These are phyloP conservation scores for Xenentodon cancila DNA, from an alignment of 2,797 vertebrate species.

Conservation along the genomic window DNA sequence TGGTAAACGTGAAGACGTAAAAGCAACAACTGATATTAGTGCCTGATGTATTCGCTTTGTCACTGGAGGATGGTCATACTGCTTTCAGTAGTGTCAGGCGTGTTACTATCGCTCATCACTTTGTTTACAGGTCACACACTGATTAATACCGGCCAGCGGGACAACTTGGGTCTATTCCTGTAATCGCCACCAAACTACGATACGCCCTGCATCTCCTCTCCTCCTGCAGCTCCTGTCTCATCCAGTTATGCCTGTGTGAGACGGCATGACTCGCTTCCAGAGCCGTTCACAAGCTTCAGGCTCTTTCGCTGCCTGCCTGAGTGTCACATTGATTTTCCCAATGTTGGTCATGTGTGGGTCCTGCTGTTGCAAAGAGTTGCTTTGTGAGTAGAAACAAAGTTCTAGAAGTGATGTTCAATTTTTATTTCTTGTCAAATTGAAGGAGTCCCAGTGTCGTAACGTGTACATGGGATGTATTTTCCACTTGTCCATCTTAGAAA, in stretches of 20 bases:
- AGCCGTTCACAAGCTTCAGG: slow-evolving; percentile 54
- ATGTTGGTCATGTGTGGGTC: slow-evolving; percentile 63
- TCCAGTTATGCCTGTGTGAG: slow-evolving; percentile 20
- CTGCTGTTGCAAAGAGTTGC: slow-evolving; percentile 40
- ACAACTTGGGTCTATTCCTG: slow-evolving; percentile 15
- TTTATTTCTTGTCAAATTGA: slow-evolving; percentile 3
- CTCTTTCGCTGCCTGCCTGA: slow-evolving; percentile 45
- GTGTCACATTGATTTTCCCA: slow-evolving; percentile 73
- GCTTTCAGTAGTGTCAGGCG: not conserved
- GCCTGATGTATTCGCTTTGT: not conserved
- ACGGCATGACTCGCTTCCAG: slow-evolving; percentile 60
- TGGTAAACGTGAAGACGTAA: not conserved
- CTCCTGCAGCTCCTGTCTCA: slow-evolving; percentile 27
- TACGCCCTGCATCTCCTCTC: slow-evolving; percentile 8
- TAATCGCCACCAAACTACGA: slow-evolving; percentile 5
- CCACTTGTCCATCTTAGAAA: not conserved
- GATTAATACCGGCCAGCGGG: slow-evolving; percentile 22
- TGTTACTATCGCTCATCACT: not conserved
- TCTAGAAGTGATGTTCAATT: slow-evolving; percentile 15
- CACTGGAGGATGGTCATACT: not conserved
- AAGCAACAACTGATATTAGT: not conserved
- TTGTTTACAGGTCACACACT: not conserved
- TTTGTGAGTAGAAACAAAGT: slow-evolving; percentile 15
- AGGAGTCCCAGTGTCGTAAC: not conserved
- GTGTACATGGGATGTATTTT: fast-evolving